Percentiles rank a stretch among this genome's conserved stretches.
Conservation (phyloP, 2,797 vertebrate genomes). For the Dromococcyx pavoninus region DNA sequence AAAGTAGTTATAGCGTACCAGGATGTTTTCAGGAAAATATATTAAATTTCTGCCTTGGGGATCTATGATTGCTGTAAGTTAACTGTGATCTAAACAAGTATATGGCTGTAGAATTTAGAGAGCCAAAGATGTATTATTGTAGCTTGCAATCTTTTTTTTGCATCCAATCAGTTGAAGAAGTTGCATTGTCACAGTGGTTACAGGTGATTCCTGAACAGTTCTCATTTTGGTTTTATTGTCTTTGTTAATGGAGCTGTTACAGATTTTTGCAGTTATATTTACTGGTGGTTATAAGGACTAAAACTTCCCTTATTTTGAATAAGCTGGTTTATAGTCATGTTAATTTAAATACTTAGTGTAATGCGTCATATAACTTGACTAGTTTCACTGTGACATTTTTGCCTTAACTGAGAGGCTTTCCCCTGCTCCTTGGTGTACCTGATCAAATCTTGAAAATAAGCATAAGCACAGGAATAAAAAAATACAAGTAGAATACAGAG, state of each 20-base stretch:
- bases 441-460: background rate
- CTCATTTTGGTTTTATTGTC: background rate
- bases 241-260: background rate
- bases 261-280: background rate
- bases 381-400: background rate
- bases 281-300: background rate
- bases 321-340: background rate
- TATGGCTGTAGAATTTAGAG: background rate
- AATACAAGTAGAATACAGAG: background rate
- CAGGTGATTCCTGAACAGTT: background rate
- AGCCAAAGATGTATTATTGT: background rate
- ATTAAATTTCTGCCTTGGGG: background rate
- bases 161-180: background rate
- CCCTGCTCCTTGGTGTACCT: background rate
- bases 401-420: background rate
- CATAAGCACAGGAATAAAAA: background rate
- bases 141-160: background rate
- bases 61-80: background rate
- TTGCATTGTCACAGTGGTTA: background rate
- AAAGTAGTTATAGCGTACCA: background rate
- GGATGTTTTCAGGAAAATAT: background rate
- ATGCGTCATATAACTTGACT: background rate
- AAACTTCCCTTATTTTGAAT: background rate
- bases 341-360: background rate
- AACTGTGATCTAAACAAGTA: background rate